These are phyloP conservation scores for Trinorchestia longiramus DNA, from an alignment of 1,140 invertebrate species.

Conservation along the genomic window DNA sequence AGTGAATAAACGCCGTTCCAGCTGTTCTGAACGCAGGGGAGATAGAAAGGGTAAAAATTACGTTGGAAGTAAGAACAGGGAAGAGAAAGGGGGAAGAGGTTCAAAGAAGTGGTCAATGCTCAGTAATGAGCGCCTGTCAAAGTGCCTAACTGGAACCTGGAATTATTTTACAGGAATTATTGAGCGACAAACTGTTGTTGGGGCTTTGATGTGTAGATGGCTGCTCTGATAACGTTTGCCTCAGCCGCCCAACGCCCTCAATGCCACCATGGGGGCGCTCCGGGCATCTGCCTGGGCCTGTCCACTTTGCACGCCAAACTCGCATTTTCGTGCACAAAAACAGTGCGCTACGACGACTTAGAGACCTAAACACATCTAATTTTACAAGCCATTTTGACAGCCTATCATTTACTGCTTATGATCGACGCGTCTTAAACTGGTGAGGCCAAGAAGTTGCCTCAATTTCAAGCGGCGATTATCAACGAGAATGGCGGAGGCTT, in stretches of 20 bases:
- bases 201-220: constrained; percentile 2
- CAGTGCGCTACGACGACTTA: neutral
- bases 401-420: neutral
- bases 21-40: neutral
- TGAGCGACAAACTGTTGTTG: constrained; percentile 20
- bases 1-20: neutral
- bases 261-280: neutral
- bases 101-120: constrained; percentile 21
- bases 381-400: neutral
- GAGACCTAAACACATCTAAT: neutral
- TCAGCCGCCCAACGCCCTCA: too few species aligned
- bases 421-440: neutral
- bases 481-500: too few species aligned
- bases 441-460: neutral
- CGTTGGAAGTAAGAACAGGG: neutral
- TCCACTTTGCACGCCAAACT: neutral
- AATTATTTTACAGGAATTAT: constrained; percentile 7
- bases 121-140: constrained; percentile 36
- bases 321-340: neutral
- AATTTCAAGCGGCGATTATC: neutral
- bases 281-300: too few species aligned
- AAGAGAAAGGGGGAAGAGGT: neutral
- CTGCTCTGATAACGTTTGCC: neutral
- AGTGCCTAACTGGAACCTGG: neutral
- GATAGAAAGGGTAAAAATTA: neutral